phyloP scores from a whole-genome alignment of 2,113 vertebrate species.

The Rattus rattus region DNA sequence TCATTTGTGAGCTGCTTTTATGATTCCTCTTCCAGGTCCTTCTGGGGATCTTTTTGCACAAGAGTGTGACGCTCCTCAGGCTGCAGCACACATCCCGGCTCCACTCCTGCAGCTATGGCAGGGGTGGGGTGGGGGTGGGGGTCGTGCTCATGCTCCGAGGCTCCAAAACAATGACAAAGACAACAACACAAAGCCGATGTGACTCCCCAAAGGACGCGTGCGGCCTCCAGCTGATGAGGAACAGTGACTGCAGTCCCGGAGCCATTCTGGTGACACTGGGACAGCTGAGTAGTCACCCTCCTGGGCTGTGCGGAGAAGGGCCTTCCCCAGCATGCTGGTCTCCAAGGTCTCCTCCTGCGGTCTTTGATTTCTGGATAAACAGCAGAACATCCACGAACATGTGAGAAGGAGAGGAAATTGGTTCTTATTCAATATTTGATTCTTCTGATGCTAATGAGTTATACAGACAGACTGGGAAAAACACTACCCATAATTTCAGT shows the following conservation, averaged over 20 bases:
- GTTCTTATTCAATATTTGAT: neutral
- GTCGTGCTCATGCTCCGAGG: slow-evolving; percentile 2
- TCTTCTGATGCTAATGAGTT: neutral
- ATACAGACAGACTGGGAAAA: neutral
- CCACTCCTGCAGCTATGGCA: slow-evolving; percentile 75
- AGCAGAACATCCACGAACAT: neutral
- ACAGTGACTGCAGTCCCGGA: slow-evolving; percentile 67
- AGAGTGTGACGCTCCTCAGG: slow-evolving; percentile 75
- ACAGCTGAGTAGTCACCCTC: neutral
- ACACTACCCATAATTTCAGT: neutral
- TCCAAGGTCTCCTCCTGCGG: neutral
- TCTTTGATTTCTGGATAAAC: neutral
- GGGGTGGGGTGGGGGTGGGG: slow-evolving; percentile 40
- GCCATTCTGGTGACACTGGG: neutral
- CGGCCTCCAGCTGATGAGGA: slow-evolving; percentile 61
- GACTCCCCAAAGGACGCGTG: slow-evolving; percentile 63
- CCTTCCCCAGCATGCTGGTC: accelerated
- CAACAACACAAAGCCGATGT: slow-evolving; percentile 39
- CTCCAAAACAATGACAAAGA: slow-evolving; percentile 39
- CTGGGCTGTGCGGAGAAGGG: accelerated
- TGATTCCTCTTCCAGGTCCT: slow-evolving; percentile 72
- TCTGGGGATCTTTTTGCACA: slow-evolving; percentile 50
- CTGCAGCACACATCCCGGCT: slow-evolving; percentile 63
- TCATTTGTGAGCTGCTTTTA: slow-evolving; percentile 73
- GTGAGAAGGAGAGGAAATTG: neutral